Percentiles rank a stretch among this genome's conserved stretches.
These are phyloP conservation scores for Bellardia bayeri DNA, from an alignment of 2,888 invertebrate species.

Conservation along the genomic window DNA sequence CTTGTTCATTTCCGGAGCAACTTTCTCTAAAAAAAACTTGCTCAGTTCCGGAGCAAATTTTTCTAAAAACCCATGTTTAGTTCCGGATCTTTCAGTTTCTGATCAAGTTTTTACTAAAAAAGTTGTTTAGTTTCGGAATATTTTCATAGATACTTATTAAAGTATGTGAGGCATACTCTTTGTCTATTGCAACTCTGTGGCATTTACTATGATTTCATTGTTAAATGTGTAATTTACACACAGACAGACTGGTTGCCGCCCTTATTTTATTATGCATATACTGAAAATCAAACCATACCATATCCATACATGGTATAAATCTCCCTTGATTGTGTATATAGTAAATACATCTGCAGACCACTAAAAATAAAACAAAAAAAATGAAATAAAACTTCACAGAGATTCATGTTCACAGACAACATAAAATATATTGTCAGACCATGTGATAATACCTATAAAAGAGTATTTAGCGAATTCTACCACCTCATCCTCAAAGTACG, in stretches of 20 bases:
- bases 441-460: conserved; percentile 22
- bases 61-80: not conserved
- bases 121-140: too few species aligned
- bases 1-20: not conserved
- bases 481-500: conserved; percentile 14
- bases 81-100: not conserved
- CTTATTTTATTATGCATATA: conserved; percentile 66
- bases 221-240: not conserved
- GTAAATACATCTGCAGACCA: not conserved
- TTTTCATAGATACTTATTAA: too few species aligned
- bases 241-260: conserved; percentile 67
- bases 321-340: not conserved
- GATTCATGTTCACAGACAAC: conserved; percentile 73
- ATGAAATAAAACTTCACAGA: not conserved
- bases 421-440: conserved; percentile 68
- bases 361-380: conserved; percentile 1
- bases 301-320: not conserved
- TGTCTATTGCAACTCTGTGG: not conserved
- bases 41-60: not conserved
- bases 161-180: not conserved
- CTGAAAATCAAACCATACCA: not conserved
- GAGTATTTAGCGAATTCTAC: conserved; percentile 25
- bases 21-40: not conserved
- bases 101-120: too few species aligned
- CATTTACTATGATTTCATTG: not conserved